phyloP scores from a whole-genome alignment of 1,140 invertebrate genomes.

The Frieseomelitta varia region DNA sequence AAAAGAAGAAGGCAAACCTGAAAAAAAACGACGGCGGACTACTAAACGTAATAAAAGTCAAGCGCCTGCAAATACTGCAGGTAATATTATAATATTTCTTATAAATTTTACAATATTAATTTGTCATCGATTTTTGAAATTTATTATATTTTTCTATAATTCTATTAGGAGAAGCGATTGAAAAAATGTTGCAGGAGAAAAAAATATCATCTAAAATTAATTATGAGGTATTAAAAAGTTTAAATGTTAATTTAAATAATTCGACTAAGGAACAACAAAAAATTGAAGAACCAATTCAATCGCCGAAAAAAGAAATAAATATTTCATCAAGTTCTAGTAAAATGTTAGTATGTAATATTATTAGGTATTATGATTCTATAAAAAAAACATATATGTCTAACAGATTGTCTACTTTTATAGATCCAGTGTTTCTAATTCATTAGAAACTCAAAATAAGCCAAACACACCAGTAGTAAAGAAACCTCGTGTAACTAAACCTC shows the following conservation, averaged over 20 bases:
- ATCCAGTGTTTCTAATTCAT: neutral
- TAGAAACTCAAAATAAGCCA: slow-evolving; percentile 16
- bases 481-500: slow-evolving; percentile 29
- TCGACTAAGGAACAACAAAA: slow-evolving; percentile 63
- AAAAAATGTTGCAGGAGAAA: slow-evolving; percentile 97
- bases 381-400: neutral
- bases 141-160: neutral
- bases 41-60: slow-evolving; percentile 84
- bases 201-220: slow-evolving; percentile 98
- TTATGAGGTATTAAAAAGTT: slow-evolving; percentile 96
- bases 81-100: slow-evolving; percentile 67
- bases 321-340: slow-evolving; percentile 32
- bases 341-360: slow-evolving; percentile 58
- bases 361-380: neutral
- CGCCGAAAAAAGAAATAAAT: slow-evolving; percentile 7
- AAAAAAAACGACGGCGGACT: slow-evolving; percentile 87
- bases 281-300: slow-evolving; percentile 48
- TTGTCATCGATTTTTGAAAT: slow-evolving; percentile 16
- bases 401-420: slow-evolving; percentile 12
- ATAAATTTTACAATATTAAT: slow-evolving; percentile 15
- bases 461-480: slow-evolving; percentile 42
- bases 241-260: slow-evolving; percentile 84
- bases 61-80: slow-evolving; percentile 89
- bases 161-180: slow-evolving; percentile 91
- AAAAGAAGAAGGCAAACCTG: slow-evolving; percentile 90